phyloP scores from a whole-genome alignment of 1,140 invertebrate genomes.

The Drusus annulatus region DNA sequence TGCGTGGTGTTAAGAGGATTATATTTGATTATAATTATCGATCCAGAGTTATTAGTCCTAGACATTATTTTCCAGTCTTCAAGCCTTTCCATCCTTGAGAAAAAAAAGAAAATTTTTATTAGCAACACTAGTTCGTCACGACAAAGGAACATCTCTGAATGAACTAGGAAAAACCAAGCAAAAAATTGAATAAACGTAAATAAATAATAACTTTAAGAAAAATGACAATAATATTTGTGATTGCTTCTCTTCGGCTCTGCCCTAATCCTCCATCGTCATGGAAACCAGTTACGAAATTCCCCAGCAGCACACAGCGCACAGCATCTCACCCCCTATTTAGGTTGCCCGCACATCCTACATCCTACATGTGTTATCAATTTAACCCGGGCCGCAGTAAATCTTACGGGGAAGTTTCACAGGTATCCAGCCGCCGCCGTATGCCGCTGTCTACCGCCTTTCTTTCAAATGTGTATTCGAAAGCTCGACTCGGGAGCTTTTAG shows the following conservation, averaged over 20 bases:
- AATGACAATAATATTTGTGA: no score
- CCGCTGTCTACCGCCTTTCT: constrained; percentile 3
- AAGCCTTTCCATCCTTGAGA: no score
- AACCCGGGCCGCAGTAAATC: constrained; percentile 36
- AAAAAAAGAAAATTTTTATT: no score
- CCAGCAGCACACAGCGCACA: not conserved
- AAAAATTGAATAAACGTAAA: no score
- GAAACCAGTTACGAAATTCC: constrained; percentile 1
- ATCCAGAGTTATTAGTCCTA: no score
- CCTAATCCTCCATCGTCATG: not conserved
- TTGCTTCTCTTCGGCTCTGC: not conserved
- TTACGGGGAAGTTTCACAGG: constrained; percentile 27
- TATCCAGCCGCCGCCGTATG: not conserved
- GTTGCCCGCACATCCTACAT: not conserved
- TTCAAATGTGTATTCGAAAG: constrained; percentile 17
- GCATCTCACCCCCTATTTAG: not conserved
- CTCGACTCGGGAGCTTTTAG: constrained; percentile 18
- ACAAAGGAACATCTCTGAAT: no score
- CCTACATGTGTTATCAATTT: constrained; percentile 39
- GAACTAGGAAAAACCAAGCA: no score
- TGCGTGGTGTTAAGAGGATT: no score
- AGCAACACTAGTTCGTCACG: no score
- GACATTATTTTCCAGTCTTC: no score
- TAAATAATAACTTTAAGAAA: no score
- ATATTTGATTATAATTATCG: no score